These are phyloP conservation scores for Ellobium chinense DNA, from an alignment of 2,888 invertebrate species.

Conservation along the genomic window DNA sequence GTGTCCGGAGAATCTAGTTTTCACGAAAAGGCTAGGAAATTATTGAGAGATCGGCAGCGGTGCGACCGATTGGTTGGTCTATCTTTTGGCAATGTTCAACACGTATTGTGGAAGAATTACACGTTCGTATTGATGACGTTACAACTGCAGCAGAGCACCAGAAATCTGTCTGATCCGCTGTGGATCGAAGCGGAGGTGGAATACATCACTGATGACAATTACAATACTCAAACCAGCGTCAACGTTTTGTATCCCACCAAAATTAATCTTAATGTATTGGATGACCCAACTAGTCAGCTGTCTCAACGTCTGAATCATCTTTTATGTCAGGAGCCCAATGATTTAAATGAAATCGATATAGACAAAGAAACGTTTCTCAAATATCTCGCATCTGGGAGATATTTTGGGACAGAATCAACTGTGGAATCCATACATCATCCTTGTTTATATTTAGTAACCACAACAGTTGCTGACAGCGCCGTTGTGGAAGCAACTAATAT, in stretches of 20 bases:
- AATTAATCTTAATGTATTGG: not conserved
- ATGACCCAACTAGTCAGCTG: not conserved
- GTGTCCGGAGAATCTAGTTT: not conserved
- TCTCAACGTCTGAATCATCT: not conserved
- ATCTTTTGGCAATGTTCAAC: not conserved
- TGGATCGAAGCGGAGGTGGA: not conserved
- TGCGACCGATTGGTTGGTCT: slow-evolving; percentile 6
- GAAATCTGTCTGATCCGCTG: not conserved
- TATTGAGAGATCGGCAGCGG: not conserved
- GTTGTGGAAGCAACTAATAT: not conserved
- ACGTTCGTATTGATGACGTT: slow-evolving; percentile 15
- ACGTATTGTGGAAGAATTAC: slow-evolving; percentile 12
- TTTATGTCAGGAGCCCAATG: slow-evolving; percentile 13
- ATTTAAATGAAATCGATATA: not conserved
- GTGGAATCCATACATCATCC: slow-evolving; percentile 15
- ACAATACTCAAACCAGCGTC: not conserved
- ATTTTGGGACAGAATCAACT: slow-evolving; percentile 3
- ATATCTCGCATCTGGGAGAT: not conserved
- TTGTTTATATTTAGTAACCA: slow-evolving; percentile 1
- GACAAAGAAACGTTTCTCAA: not conserved
- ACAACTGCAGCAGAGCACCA: not conserved
- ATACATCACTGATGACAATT: not conserved
- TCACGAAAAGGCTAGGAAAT: too few relatives aligned
- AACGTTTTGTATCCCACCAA: not conserved
- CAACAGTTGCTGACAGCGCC: slow-evolving; percentile 13